Base-by-base conservation (phyloP, 2,797 vertebrate species). In the Apogon talboti region DNA sequence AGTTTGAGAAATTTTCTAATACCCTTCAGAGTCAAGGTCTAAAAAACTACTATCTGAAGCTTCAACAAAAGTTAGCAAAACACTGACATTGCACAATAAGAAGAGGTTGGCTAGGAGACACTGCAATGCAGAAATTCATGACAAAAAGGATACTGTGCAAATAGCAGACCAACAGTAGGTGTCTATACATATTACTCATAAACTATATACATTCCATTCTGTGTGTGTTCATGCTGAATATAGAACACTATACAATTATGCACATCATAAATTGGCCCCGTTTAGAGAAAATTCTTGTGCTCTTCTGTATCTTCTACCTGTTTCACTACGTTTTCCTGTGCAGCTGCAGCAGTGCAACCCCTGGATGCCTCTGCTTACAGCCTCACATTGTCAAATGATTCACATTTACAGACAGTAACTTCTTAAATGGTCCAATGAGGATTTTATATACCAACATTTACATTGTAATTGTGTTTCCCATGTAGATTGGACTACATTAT, bases 191-290 rank as follows among this genome's bases (percentile, higher is more conserved):
- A 6, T 6, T 28, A 28, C 6, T 28, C 19, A 2, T 21, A 2
- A 21, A 21, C 19, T 2, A 30, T 30, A 8, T 30, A 30, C 28
- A 5, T 30, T 30, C 6, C 2, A 30, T 30, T 30, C 4, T 14
- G 10, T 19, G 33, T 51, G 24, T 37, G 24, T 19, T 50, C 1
- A 6, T 56, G 42, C 51, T 78, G 28, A 52, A 21, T 40, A 24
- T 16, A 37, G 35, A 21, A 16, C 18, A 28, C 7, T 62, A 52
- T 71, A n/a, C 41, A 54, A 55, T 44, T 51, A 65, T 65, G 66
- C 48, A 74, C 75, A 76, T 69, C 61, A 64, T 60, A 51, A 74
- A 74, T 78, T 24, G 43, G 37, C 35, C 82, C 62, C 37, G 61
- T 76, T 62, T 68, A 51, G 49, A 54, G 56, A 47, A 55, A n/a